Conservation (phyloP, 2,113 vertebrate species). For the Sceloporus undulatus region DNA sequence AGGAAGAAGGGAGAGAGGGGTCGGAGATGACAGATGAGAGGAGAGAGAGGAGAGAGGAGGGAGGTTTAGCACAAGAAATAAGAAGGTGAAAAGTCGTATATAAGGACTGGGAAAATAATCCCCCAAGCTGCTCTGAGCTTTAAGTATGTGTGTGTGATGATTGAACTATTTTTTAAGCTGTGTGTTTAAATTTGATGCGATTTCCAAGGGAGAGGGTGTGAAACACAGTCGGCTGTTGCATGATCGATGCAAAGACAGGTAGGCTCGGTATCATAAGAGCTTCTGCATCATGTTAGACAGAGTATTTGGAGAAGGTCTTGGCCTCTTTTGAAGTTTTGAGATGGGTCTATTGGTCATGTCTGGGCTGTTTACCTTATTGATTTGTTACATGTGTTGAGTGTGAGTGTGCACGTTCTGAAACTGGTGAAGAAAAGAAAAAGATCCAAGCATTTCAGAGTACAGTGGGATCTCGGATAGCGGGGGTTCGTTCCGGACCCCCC, state of each 20-base stretch:
- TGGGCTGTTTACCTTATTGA: background rate
- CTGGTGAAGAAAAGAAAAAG: background rate
- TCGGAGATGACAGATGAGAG: too few relatives aligned
- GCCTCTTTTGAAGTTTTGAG: background rate
- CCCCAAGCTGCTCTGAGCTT: background rate
- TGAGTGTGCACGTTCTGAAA: background rate
- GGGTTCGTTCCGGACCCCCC: too few relatives aligned
- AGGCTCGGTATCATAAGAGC: background rate
- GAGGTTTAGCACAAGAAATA: background rate
- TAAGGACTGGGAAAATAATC: background rate
- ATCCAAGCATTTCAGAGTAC: too few relatives aligned
- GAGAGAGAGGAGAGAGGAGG: background rate
- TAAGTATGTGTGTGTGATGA: background rate
- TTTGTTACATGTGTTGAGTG: background rate
- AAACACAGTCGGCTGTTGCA: background rate
- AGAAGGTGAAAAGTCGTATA: background rate
- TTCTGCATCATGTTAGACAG: background rate
- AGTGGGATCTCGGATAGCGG: too few relatives aligned
- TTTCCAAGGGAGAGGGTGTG: background rate
- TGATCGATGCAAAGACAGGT: background rate
- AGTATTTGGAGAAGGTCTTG: background rate
- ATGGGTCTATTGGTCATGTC: background rate
- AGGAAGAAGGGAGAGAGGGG: too few relatives aligned
- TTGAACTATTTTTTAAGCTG: background rate
- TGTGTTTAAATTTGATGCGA: background rate